Base-by-base conservation (phyloP, 2,797 vertebrate genomes). In the Tamandua tetradactyla region DNA sequence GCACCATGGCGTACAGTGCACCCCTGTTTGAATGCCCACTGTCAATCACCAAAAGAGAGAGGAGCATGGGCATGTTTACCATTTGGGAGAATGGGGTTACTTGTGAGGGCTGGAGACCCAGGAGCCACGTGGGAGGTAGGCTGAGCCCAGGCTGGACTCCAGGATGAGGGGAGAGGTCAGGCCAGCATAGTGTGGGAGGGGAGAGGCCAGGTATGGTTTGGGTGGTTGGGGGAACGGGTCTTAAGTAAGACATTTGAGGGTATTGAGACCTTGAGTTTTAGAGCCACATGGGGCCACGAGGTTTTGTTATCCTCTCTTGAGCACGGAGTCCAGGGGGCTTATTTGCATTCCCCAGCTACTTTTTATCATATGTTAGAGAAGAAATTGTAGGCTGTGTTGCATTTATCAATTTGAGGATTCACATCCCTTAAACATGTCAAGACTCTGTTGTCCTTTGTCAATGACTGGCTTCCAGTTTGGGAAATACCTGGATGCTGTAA, bases 381-480 rank as follows among this genome's bases (percentile, higher is more conserved):
- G 8, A 64, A 76, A 49, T 78, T 85, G 35, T 59, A 52, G 25
- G 7, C 44, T 64, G 25, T 83, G 22, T 79, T 42, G 12, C 64
- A 61, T 14, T 89, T 74, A 35, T 47, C 20, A 32, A 68, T 80
- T 75, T 84, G 22, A 71, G 62, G 12, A 62, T 71, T 87, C 47
- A 76, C 35, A 74, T n/a, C 35, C 25, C 52, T 87, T 30, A 40
- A 81, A 75, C 89, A 86, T n/a, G 25, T 42, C 47, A 81, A 95
- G 25, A 23, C 25, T 71, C 18, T 86, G 9, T 64, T 93, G 12
- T 76, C 18, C 44, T 81, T 78, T 74, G 59, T 83, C 62, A 96
- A 93, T 42, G 87, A 66, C 55, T 89, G 81, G 10, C 80, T 87
- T 76, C 23, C 75, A 89, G 7, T 87, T 94, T 93, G 83, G 59